phyloP scores from a whole-genome alignment of 2,113 vertebrate species.

The Tetrax tetrax region DNA sequence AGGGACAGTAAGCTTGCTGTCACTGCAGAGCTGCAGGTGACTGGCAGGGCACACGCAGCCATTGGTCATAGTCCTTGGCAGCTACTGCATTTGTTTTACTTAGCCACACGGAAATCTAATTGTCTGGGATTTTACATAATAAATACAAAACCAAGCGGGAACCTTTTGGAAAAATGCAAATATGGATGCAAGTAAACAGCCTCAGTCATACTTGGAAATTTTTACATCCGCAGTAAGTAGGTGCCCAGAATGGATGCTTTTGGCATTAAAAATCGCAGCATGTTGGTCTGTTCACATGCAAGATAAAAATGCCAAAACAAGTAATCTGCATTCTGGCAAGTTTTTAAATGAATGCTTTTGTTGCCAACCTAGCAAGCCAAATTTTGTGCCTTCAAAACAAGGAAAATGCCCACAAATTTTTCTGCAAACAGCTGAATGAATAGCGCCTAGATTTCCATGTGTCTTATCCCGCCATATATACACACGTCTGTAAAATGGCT shows the following conservation, averaged over 20 bases:
- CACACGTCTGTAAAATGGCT: fast-evolving
- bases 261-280: constrained; percentile 2
- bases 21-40: neutral
- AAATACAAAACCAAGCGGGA: neutral
- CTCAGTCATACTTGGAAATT: neutral
- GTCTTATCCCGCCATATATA: neutral
- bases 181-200: neutral
- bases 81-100: neutral
- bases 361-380: neutral
- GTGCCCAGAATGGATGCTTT: neutral
- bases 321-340: neutral
- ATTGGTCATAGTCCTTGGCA: neutral
- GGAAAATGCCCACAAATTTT: neutral
- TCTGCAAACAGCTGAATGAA: neutral
- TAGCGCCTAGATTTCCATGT: neutral
- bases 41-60: neutral
- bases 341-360: neutral
- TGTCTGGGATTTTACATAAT: neutral
- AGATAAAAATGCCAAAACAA: constrained; percentile 33
- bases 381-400: neutral
- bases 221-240: neutral
- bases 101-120: neutral
- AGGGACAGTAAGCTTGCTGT: neutral
- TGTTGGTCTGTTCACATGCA: neutral
- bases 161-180: neutral